These are phyloP conservation scores for Odontomyia ornata DNA, from an alignment of 2,888 invertebrate genomes.

Conservation along the genomic window DNA sequence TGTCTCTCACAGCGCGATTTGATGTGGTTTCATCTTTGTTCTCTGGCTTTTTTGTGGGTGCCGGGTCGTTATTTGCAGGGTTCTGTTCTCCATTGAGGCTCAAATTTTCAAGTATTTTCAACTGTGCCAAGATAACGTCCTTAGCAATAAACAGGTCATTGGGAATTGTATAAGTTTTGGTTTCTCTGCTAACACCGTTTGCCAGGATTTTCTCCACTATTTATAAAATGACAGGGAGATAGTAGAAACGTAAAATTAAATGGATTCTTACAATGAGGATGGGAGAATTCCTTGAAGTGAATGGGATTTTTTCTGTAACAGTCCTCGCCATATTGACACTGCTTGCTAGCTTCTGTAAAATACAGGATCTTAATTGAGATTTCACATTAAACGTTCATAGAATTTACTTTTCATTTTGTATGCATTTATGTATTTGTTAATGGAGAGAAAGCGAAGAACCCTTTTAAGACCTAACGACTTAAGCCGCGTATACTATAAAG, in stretches of 20 bases:
- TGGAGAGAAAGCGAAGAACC: too few species aligned
- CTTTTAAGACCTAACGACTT: too few species aligned
- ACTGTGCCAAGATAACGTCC: slow-evolving; percentile 70
- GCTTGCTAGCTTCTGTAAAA: slow-evolving; percentile 60
- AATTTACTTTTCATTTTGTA: too few species aligned
- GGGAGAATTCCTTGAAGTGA: slow-evolving; percentile 83
- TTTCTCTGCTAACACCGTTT: slow-evolving; percentile 60
- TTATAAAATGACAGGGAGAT: slow-evolving; percentile 50
- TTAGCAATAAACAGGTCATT: slow-evolving; percentile 65
- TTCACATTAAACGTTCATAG: too few species aligned
- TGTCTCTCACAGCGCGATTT: background rate
- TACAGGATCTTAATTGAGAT: too few species aligned
- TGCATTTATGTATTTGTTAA: too few species aligned
- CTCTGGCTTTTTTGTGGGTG: background rate
- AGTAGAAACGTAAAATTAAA: background rate
- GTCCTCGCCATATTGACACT: slow-evolving; percentile 78
- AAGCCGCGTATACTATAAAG: too few species aligned
- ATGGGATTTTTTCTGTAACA: slow-evolving; percentile 87
- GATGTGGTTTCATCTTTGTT: background rate
- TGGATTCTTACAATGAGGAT: slow-evolving; percentile 75
- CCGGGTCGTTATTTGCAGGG: too few species aligned
- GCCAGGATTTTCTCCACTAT: slow-evolving; percentile 74
- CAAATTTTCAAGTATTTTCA: slow-evolving; percentile 66
- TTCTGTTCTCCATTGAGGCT: background rate
- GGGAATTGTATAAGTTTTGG: slow-evolving; percentile 68